These are phyloP conservation scores for Caenorhabditis sp. DNA, from an alignment of 2,888 invertebrate species.

Conservation along the genomic window DNA sequence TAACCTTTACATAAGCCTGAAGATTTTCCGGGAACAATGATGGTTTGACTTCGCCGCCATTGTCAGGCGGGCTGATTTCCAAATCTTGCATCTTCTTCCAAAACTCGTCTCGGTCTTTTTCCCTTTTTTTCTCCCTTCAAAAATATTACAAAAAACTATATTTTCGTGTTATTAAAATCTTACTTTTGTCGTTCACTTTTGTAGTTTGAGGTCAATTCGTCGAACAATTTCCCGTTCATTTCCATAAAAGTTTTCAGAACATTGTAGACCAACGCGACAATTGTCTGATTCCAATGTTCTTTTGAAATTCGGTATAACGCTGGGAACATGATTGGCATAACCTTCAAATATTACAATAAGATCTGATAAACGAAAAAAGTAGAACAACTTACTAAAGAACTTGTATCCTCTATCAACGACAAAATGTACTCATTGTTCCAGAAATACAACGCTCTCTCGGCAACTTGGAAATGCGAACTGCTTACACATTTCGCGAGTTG, in stretches of 20 bases:
- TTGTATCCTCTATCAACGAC: conserved; percentile 98
- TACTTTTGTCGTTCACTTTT: conserved; percentile 99
- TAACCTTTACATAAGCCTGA: conserved; percentile 26
- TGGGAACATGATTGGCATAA: conserved; percentile 99
- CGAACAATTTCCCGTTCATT: conserved; percentile 99
- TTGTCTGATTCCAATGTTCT: conserved; percentile 99
- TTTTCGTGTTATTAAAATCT: conserved; percentile 72
- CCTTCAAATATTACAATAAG: no score
- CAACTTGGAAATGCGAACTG: conserved; percentile 99
- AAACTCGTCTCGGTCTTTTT: conserved; percentile 94
- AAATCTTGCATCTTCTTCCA: conserved; percentile 77
- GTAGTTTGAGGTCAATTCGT: conserved; percentile 97
- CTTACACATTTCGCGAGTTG: conserved; percentile 99
- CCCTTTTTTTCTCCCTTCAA: conserved; percentile 88
- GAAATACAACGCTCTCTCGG: conserved; percentile 96
- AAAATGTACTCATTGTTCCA: conserved; percentile 99
- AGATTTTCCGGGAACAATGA: conserved; percentile 36
- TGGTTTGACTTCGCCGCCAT: conserved; percentile 35
- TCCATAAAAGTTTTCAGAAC: conserved; percentile 99
- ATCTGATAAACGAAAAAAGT: no score
- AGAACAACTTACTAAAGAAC: conserved; percentile 77
- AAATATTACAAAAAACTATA: neutral
- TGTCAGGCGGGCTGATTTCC: conserved; percentile 49
- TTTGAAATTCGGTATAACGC: conserved; percentile 92
- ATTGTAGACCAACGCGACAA: conserved; percentile 98